These are phyloP conservation scores for Scarus forsteni DNA, from an alignment of 2,797 vertebrate species.

Conservation along the genomic window DNA sequence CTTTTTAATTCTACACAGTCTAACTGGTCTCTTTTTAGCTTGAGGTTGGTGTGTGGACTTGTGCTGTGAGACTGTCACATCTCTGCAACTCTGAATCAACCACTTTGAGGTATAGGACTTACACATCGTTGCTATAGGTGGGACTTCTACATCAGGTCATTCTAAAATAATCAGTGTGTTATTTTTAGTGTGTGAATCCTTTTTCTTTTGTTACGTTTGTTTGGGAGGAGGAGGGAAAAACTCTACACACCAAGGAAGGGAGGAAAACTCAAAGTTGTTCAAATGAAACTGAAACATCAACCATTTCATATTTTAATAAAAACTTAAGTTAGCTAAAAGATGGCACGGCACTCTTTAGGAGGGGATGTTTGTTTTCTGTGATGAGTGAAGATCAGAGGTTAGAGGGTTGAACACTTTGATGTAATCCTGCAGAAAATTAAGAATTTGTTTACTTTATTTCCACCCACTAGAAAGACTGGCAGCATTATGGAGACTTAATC, in stretches of 20 bases:
- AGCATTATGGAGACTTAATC: no score
- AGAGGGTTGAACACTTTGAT: background rate
- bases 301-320: slow-evolving; percentile 9
- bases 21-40: no score
- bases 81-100: no score
- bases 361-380: background rate
- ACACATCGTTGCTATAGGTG: slow-evolving; percentile 3
- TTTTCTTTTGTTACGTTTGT: slow-evolving; percentile 20
- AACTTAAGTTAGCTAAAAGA: slow-evolving; percentile 14
- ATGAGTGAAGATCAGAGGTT: background rate
- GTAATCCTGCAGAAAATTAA: background rate
- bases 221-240: background rate
- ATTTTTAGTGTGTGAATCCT: slow-evolving; percentile 17
- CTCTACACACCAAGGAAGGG: slow-evolving; percentile 2
- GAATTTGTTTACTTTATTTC: no score
- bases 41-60: no score
- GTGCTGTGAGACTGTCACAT: no score
- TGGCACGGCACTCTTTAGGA: slow-evolving; percentile 11
- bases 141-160: slow-evolving; percentile 42
- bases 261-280: background rate
- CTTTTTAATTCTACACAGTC: no score
- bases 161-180: background rate
- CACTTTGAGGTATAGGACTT: no score
- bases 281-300: background rate
- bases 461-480: no score